A percentile compares a stretch with the other conserved stretches of the same genome.
Evolutionary conservation across 2,113 vertebrate genomes (phyloP).

Genomic region (Maccullochella peelii): DNA sequence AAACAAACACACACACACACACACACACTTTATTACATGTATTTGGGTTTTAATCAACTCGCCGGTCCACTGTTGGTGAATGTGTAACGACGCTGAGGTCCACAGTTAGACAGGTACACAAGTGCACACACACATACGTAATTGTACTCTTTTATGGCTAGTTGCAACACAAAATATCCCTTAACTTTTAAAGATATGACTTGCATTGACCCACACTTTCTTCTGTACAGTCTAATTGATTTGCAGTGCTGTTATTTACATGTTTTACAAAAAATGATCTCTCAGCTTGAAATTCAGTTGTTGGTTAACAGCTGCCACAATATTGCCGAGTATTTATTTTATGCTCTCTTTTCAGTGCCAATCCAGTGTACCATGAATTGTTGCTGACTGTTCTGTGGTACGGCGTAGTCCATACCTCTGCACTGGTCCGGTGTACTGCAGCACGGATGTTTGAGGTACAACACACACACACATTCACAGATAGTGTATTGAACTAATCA

Average conservation of each 20-base stretch:
- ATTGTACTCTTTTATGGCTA: not conserved
- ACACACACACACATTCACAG: slow-evolving; percentile 23
- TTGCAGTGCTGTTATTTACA: not conserved
- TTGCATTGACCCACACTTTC: not conserved
- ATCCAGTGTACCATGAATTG: slow-evolving; percentile 96
- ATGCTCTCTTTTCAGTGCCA: slow-evolving; percentile 86
- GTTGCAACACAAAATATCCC: not conserved
- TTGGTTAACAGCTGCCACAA: not conserved
- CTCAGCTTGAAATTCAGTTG: not conserved
- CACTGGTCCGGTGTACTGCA: slow-evolving; percentile 96
- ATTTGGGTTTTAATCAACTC: too few relatives aligned
- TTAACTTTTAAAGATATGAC: not conserved
- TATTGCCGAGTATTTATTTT: not conserved
- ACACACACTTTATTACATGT: too few relatives aligned
- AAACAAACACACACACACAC: too few relatives aligned
- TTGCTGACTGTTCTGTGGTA: slow-evolving; percentile 98
- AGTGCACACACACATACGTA: not conserved
- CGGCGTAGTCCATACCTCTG: slow-evolving; percentile 98
- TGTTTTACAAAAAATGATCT: not conserved
- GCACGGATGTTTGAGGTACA: slow-evolving; percentile 99
- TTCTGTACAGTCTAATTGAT: not conserved
- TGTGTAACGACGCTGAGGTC: too few relatives aligned
- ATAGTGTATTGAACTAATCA: not conserved
- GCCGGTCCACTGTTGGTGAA: too few relatives aligned
- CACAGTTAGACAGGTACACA: too few relatives aligned